Percentiles rank a stretch among this genome's conserved stretches.
These are phyloP conservation scores for Valencia hispanica DNA, from an alignment of 2,797 vertebrate species.

Conservation along the genomic window DNA sequence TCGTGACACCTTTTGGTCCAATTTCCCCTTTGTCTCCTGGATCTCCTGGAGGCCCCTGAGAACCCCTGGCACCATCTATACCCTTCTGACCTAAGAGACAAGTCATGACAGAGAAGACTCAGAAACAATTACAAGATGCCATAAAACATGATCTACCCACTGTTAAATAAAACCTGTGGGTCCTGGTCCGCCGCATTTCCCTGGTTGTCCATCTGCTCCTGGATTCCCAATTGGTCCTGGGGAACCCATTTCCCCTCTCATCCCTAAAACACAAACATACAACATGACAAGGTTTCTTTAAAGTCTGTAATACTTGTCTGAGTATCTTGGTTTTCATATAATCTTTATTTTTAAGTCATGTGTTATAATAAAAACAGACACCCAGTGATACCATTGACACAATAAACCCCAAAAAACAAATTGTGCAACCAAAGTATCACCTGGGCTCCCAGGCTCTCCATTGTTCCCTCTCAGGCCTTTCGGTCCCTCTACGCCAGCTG, in stretches of 20 bases:
- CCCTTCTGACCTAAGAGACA: conserved; percentile 54
- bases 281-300: background rate
- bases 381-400: background rate
- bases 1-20: conserved; percentile 64
- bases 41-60: conserved; percentile 52
- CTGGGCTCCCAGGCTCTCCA: conserved; percentile 61
- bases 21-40: conserved; percentile 64
- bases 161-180: conserved; percentile 59
- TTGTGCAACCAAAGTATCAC: conserved; percentile 33
- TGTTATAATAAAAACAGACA: background rate
- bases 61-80: conserved; percentile 46
- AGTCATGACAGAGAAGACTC: background rate
- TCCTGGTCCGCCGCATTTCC: conserved; percentile 64
- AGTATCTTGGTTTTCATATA: too few relatives aligned
- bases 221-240: conserved; percentile 51
- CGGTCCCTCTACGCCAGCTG: conserved; percentile 49
- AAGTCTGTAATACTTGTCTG: too few relatives aligned
- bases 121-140: background rate
- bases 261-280: conserved; percentile 44
- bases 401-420: background rate
- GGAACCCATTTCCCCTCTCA: conserved; percentile 54
- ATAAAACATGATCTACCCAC: background rate
- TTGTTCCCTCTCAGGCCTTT: conserved; percentile 59
- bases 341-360: background rate
- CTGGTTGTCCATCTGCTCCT: conserved; percentile 63